phyloP scores from a whole-genome alignment of 2,113 vertebrate genomes.

The Embiotoca jacksoni region DNA sequence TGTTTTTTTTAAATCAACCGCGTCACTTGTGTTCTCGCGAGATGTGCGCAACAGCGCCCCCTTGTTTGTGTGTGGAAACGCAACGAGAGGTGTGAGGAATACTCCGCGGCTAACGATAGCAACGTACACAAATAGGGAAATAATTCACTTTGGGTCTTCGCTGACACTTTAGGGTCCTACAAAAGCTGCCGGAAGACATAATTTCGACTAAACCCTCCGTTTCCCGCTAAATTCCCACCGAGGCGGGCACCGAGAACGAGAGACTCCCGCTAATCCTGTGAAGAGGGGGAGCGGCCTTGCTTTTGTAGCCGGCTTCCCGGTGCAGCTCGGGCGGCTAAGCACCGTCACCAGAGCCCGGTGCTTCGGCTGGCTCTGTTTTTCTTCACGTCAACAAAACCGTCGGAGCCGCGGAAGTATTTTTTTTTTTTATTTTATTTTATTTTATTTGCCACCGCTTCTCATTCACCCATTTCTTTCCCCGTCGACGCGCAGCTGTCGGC shows the following conservation, averaged over 20 bases:
- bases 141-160: conserved; percentile 47
- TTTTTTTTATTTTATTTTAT: neutral
- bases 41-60: conserved; percentile 79
- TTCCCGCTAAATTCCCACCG: conserved; percentile 16
- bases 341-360: conserved; percentile 65
- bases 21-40: conserved; percentile 77
- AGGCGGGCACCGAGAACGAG: conserved; percentile 23
- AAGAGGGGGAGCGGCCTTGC: conserved; percentile 79
- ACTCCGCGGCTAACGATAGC: conserved; percentile 79
- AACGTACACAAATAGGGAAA: conserved; percentile 76
- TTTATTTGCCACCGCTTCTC: neutral
- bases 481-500: neutral
- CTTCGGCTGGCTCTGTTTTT: conserved; percentile 40
- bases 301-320: conserved; percentile 75
- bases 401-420: neutral
- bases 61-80: conserved; percentile 69
- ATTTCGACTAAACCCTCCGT: neutral
- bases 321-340: conserved; percentile 60
- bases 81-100: conserved; percentile 71
- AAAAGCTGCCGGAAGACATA: conserved; percentile 12
- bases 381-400: neutral
- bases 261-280: conserved; percentile 63
- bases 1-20: conserved; percentile 28
- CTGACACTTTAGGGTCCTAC: conserved; percentile 13
- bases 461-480: accelerated